phyloP scores from a whole-genome alignment of 2,113 vertebrate genomes.

The Datnioides undecimradiatus region DNA sequence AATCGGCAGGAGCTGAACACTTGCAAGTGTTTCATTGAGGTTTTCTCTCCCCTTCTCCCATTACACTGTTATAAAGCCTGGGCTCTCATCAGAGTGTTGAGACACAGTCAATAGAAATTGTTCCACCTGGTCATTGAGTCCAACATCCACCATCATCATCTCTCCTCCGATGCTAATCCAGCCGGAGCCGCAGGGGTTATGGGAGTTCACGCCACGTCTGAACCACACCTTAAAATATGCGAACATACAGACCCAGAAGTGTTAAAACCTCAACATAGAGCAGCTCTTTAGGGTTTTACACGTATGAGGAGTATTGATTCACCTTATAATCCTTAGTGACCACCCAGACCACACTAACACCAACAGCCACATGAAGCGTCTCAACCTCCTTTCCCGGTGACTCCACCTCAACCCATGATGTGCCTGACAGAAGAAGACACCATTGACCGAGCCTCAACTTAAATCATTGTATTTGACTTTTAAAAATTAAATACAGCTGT shows the following conservation, averaged over 20 bases:
- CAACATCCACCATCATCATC: conserved; percentile 95
- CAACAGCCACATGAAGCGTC: conserved; percentile 90
- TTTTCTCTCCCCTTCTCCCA: too few species aligned
- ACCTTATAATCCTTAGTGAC: conserved; percentile 96
- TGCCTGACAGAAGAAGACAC: conserved; percentile 67
- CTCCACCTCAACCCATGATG: conserved; percentile 90
- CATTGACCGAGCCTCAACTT: too few species aligned
- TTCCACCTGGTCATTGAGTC: conserved; percentile 93
- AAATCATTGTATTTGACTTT: not conserved
- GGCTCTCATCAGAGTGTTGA: not conserved
- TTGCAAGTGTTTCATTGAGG: too few species aligned
- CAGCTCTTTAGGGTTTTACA: not conserved
- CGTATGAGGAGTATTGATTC: conserved; percentile 52
- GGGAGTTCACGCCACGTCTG: conserved; percentile 94
- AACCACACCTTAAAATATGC: conserved; percentile 92
- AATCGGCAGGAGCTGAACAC: not conserved
- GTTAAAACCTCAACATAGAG: not conserved
- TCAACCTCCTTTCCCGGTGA: conserved; percentile 90
- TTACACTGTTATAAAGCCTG: too few species aligned
- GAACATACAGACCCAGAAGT: conserved; percentile 77
- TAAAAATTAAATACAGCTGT: not conserved
- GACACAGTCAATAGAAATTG: not conserved
- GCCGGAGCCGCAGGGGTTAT: conserved; percentile 94
- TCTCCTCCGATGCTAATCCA: conserved; percentile 97
- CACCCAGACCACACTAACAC: conserved; percentile 93